These are phyloP conservation scores for Ferdinandea cuprea DNA, from an alignment of 2,888 invertebrate species.

Conservation along the genomic window DNA sequence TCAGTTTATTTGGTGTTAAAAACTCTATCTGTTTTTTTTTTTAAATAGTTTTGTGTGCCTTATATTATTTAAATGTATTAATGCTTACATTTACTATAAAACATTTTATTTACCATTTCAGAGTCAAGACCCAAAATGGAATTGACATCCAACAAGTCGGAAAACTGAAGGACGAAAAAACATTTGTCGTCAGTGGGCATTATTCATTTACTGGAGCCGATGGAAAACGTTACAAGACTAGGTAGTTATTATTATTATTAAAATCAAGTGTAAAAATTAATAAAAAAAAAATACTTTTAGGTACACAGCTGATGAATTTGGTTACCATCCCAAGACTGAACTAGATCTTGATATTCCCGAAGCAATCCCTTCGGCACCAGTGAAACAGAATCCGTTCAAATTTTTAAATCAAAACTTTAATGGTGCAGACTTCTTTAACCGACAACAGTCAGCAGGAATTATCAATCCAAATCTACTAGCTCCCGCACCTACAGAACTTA, in stretches of 20 bases:
- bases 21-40: no score
- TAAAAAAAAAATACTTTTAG: slow-evolving; percentile 57
- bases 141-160: slow-evolving; percentile 82
- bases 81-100: background rate
- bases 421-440: slow-evolving; percentile 32
- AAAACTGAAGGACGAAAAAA: slow-evolving; percentile 82
- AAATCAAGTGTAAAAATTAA: background rate
- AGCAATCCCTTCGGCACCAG: slow-evolving; percentile 33
- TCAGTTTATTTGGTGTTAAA: no score
- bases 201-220: slow-evolving; percentile 83
- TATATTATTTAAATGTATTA: no score
- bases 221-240: slow-evolving; percentile 82
- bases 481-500: background rate
- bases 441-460: background rate
- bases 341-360: slow-evolving; percentile 82
- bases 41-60: no score
- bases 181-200: slow-evolving; percentile 82
- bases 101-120: slow-evolving; percentile 69
- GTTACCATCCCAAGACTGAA: slow-evolving; percentile 83
- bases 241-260: slow-evolving; percentile 9
- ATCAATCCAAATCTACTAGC: slow-evolving; percentile 35
- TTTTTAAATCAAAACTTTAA: slow-evolving; percentile 80
- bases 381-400: slow-evolving; percentile 79
- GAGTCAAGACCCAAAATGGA: slow-evolving; percentile 82
- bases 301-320: slow-evolving; percentile 83